phyloP scores from a whole-genome alignment of 2,113 vertebrate species.

The Notarius quadriscutis region DNA sequence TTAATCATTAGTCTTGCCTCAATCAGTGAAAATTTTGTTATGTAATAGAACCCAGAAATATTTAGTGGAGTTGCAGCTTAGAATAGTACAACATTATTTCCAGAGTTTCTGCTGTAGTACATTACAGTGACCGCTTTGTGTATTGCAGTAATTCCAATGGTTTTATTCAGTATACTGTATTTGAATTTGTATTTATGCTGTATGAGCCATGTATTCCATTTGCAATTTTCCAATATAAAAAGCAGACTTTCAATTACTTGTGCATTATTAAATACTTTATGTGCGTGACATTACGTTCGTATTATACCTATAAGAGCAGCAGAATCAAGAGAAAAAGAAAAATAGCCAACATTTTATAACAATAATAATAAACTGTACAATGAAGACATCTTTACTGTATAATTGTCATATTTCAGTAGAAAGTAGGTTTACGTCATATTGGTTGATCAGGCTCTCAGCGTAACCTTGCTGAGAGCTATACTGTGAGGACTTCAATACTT shows the following conservation, averaged over 20 bases:
- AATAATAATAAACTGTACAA: not conserved
- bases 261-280: not conserved
- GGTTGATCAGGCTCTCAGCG: constrained; percentile 36
- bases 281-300: not conserved
- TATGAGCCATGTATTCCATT: not conserved
- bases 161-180: too few species aligned
- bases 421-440: constrained; percentile 29
- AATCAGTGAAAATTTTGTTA: not conserved
- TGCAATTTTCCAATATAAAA: not conserved
- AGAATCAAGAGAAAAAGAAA: not conserved
- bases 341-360: not conserved
- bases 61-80: not conserved
- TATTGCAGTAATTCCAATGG: too few species aligned
- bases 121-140: too few species aligned
- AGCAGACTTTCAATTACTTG: not conserved
- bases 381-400: not conserved
- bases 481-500: constrained; percentile 25
- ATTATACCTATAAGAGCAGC: not conserved
- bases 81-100: not conserved
- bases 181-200: too few species aligned
- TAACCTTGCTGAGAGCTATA: constrained; percentile 28
- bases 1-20: not conserved
- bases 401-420: not conserved
- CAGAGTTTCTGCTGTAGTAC: not conserved
- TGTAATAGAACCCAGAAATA: not conserved